Evolutionary conservation across 1,140 invertebrate genomes (phyloP), one percentile per base, ranked within the genome.

Genomic region (Dinoponera quadriceps): DNA sequence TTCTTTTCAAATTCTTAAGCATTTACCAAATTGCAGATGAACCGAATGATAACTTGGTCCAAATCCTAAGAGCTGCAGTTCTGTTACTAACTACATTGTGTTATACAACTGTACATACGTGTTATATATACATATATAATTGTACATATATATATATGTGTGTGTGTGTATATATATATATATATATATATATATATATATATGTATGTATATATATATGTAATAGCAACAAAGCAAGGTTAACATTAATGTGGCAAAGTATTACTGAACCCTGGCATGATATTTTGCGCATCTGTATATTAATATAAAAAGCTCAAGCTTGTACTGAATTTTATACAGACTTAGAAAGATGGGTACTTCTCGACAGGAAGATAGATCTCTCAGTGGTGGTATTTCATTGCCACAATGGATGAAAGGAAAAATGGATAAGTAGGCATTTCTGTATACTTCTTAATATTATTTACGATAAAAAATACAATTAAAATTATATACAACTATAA

Each of bases 381-480:
- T 95, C 38, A 89, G 92, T 44, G 92, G 94, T 85, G 94, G 94
- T 51, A 94, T 95, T 72, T 95, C 95, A 71, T 90, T 96, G 55
- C 95, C 95, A 0, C 95, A 95, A 84, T 96, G 95, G 95, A 96
- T 96, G 94, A 95, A 95, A 92, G 94, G 91, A 68, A 95, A 92
- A 93, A 92, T 94, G 44, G 92, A 93, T 60, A 92, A 89, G 38
- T 33, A 93, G 94, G 94, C 94, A 85, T 65, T 75, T 83, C 72
- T 33, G 38, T 44, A 13, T 27, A 5, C 25, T 38, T n/a, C 13
- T 27, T 14, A 55, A 25, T 68, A 44, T 20, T 22, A 38, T 27
- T 20, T 22, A 38, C 20, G 16, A 57, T 29, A 51, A 18, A 14
- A 66, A 16, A 54, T 22, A 54, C 29, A n/a, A n/a, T n/a, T n/a